Conservation (phyloP, 2,113 vertebrate genomes). For the Nansenia antarctica region DNA sequence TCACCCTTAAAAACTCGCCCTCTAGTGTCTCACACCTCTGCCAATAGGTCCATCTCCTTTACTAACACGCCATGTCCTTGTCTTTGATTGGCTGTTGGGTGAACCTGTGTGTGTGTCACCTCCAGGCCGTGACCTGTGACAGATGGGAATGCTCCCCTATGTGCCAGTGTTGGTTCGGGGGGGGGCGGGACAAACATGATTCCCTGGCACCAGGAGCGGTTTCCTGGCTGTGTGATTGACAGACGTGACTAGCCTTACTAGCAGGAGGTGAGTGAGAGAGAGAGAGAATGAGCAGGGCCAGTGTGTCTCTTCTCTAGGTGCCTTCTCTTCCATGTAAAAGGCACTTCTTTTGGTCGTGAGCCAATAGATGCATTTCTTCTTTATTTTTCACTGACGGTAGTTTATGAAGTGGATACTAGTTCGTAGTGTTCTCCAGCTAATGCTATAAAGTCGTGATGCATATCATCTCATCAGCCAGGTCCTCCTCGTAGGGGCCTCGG, state of each 20-base stretch:
- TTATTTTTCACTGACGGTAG: slow-evolving; percentile 28
- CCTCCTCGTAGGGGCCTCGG: slow-evolving; percentile 87
- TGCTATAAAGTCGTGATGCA: slow-evolving; percentile 99
- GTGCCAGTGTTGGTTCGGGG: slow-evolving; percentile 33
- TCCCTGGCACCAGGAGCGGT: neutral
- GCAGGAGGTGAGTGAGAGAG: slow-evolving; percentile 46
- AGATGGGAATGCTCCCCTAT: slow-evolving; percentile 39
- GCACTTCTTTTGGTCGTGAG: slow-evolving; percentile 91
- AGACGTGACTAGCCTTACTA: slow-evolving; percentile 41
- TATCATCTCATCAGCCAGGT: slow-evolving; percentile 98
- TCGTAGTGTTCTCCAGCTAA: slow-evolving; percentile 49
- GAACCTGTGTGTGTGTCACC: slow-evolving; percentile 39
- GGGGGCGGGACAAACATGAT: neutral
- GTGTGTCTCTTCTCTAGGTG: slow-evolving; percentile 76
- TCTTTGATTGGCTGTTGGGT: slow-evolving; percentile 50
- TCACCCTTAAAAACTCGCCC: slow-evolving; percentile 75
- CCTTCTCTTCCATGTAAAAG: slow-evolving; percentile 84
- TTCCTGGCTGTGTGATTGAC: slow-evolving; percentile 23
- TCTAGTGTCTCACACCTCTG: slow-evolving; percentile 45
- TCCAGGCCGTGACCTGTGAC: slow-evolving; percentile 40
- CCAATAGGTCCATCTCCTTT: slow-evolving; percentile 55
- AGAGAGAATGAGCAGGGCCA: slow-evolving; percentile 42
- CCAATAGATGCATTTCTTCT: slow-evolving; percentile 75
- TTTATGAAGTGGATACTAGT: slow-evolving; percentile 34
- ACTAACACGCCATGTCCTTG: slow-evolving; percentile 39